These are phyloP conservation scores for Crotalus viridis DNA, from an alignment of 2,113 vertebrate genomes.

Conservation along the genomic window DNA sequence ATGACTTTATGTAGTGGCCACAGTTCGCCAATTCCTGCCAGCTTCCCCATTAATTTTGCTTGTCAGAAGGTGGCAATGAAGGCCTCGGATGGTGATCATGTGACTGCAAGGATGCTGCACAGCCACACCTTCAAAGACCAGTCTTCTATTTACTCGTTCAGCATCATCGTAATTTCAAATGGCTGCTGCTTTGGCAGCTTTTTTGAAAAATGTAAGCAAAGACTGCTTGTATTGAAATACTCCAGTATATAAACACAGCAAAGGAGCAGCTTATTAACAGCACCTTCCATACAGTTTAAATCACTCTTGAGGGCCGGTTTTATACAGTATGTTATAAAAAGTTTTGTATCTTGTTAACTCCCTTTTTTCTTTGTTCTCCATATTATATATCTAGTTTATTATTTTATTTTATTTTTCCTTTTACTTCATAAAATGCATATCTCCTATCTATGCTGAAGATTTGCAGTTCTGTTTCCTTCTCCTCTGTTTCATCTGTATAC, in stretches of 20 bases:
- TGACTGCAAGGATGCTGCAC: background rate
- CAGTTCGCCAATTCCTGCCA: background rate
- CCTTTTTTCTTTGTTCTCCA: background rate
- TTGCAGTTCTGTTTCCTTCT: background rate
- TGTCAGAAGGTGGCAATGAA: background rate
- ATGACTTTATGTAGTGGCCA: background rate
- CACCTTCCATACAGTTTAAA: background rate
- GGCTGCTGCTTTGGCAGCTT: background rate
- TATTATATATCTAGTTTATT: background rate
- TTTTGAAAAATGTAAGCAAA: background rate
- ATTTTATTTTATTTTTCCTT: background rate
- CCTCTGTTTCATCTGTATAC: too few species aligned
- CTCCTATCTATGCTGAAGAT: background rate
- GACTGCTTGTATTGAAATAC: background rate
- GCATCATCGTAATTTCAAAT: background rate
- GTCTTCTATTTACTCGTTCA: background rate
- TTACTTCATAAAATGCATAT: background rate
- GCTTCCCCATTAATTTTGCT: background rate
- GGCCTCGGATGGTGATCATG: background rate
- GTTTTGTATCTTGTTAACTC: background rate
- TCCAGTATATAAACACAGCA: background rate
- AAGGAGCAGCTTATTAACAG: background rate
- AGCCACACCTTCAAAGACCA: background rate
- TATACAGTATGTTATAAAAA: background rate
- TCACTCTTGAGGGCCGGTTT: background rate